Conservation (phyloP, 2,797 vertebrate species). For the Rhinoraja longicauda region DNA sequence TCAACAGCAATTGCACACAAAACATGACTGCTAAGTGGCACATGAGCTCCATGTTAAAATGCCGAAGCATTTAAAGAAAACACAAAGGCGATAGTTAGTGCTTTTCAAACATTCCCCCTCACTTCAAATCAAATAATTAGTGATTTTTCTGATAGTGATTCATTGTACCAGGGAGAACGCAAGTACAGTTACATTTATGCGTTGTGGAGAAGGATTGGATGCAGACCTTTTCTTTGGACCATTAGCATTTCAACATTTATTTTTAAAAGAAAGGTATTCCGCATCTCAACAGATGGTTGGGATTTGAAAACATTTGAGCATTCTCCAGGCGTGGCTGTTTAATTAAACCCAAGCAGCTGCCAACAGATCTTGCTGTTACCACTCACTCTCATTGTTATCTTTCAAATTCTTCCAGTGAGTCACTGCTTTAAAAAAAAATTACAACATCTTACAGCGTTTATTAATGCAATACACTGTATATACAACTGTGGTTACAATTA, state of each 20-base stretch:
- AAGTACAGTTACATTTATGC: not conserved
- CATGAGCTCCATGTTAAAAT: not conserved
- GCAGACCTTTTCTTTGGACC: too few species aligned
- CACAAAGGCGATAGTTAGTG: not conserved
- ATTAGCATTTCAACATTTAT: not conserved
- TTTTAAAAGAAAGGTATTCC: not conserved
- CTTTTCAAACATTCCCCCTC: not conserved
- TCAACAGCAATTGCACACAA: not conserved
- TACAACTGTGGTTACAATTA: not conserved
- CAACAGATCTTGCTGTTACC: not conserved
- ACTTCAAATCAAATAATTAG: not conserved
- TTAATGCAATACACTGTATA: not conserved
- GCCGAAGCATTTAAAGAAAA: not conserved
- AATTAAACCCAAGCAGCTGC: conserved; percentile 18
- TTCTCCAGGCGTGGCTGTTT: not conserved
- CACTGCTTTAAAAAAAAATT: not conserved
- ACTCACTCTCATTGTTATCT: not conserved
- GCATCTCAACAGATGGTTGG: not conserved
- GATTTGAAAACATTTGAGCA: not conserved
- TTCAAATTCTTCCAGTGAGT: not conserved
- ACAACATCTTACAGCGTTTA: not conserved
- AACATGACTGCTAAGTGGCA: too few species aligned
- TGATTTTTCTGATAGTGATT: not conserved
- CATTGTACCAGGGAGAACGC: not conserved
- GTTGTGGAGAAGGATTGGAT: not conserved